These are phyloP conservation scores for Goniozus legneri DNA, from an alignment of 1,140 invertebrate species.

Conservation along the genomic window DNA sequence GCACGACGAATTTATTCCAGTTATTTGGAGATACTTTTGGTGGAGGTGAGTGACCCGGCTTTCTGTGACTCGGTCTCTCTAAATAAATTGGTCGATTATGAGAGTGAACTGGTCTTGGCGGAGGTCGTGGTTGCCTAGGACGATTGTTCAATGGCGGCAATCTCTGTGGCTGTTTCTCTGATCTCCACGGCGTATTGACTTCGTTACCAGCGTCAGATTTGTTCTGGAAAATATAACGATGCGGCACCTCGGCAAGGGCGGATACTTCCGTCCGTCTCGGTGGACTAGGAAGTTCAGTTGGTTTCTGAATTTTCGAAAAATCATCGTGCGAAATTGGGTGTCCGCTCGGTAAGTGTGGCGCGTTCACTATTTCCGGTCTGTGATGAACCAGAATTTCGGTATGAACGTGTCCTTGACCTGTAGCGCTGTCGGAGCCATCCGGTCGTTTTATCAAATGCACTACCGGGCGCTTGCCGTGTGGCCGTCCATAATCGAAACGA, in stretches of 20 bases:
- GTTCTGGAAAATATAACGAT: conserved; percentile 28
- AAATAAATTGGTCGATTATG: conserved; percentile 29
- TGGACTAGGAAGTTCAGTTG: conserved; percentile 29
- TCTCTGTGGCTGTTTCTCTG: conserved; percentile 39
- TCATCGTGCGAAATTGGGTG: conserved; percentile 34
- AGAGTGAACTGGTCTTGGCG: conserved; percentile 29
- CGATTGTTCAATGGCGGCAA: conserved; percentile 22
- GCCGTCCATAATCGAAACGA: conserved; percentile 21
- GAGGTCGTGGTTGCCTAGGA: conserved; percentile 35
- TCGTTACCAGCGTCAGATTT: conserved; percentile 36
- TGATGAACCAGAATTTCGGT: conserved; percentile 48
- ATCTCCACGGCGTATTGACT: conserved; percentile 38
- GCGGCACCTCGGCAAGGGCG: conserved; percentile 25
- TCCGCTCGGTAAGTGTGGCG: conserved; percentile 25
- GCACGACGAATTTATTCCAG: no score
- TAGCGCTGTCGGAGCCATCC: conserved; percentile 24
- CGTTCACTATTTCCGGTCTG: conserved; percentile 35
- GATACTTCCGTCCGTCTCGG: conserved; percentile 45
- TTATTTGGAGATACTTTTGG: no score
- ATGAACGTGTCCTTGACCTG: conserved; percentile 44
- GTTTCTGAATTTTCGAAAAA: conserved; percentile 32
- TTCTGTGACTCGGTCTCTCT: conserved; percentile 36
- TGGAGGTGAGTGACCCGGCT: conserved; percentile 27
- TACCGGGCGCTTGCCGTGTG: conserved; percentile 28
- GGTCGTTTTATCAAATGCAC: conserved; percentile 31